Percentiles rank a stretch among this genome's conserved stretches.
Conservation (phyloP, 2,797 vertebrate genomes). For the Fundulus diaphanus region DNA sequence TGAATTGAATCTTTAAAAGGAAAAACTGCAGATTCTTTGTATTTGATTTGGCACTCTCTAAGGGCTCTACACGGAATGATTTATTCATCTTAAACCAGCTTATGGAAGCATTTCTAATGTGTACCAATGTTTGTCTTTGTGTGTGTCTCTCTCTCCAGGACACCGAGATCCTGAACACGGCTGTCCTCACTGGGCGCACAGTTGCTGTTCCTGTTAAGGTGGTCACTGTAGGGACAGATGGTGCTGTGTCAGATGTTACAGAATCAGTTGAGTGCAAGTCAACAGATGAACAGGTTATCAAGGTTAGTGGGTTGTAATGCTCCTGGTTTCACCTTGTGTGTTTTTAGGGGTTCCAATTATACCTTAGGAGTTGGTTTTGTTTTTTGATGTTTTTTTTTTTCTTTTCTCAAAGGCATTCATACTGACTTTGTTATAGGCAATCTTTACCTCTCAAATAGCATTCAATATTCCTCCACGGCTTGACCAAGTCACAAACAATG, state of each 20-base stretch:
- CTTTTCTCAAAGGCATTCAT: background rate
- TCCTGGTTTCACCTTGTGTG: background rate
- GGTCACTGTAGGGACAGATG: conserved; percentile 89
- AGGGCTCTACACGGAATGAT: background rate
- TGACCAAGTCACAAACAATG: too few species aligned
- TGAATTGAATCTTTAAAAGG: too few species aligned
- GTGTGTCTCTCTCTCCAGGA: conserved; percentile 83
- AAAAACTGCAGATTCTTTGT: too few species aligned
- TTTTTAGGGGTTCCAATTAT: background rate
- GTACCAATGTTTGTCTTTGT: conserved; percentile 2
- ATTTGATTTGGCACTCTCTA: background rate
- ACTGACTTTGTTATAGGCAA: too few species aligned
- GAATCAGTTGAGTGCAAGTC: conserved; percentile 92
- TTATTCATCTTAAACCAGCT: background rate
- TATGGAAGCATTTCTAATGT: background rate
- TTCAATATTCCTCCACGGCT: too few species aligned
- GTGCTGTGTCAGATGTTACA: conserved; percentile 88
- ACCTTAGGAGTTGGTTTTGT: background rate
- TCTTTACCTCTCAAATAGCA: too few species aligned
- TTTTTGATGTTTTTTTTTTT: too few species aligned
- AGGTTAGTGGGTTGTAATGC: conserved; percentile 77
- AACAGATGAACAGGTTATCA: conserved; percentile 89
- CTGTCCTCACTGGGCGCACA: conserved; percentile 89
- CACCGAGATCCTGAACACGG: conserved; percentile 94
- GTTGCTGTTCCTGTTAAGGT: conserved; percentile 91